Evolutionary conservation across 2,888 invertebrate species (phyloP).

Genomic region (Lordiphosa andalusiaca): DNA sequence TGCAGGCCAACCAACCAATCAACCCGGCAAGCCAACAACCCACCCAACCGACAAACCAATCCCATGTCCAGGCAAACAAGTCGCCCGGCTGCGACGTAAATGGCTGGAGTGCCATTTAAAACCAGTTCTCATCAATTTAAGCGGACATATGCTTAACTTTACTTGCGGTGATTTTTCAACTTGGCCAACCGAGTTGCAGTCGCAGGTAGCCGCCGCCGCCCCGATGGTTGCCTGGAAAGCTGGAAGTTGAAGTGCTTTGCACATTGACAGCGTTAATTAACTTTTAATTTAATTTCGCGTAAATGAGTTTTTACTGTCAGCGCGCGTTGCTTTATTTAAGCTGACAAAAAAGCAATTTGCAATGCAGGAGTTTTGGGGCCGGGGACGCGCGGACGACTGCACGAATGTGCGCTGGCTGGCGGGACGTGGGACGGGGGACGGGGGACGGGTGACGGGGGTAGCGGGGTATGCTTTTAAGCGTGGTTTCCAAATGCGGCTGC

Average conservation of each 20-base stretch:
- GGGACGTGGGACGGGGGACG: no score
- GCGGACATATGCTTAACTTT: constrained; percentile 74
- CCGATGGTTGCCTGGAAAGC: constrained; percentile 17
- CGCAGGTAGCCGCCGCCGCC: constrained; percentile 50
- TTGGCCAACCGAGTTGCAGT: constrained; percentile 57
- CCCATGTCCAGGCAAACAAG: constrained; percentile 38
- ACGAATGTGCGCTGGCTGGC: constrained; percentile 9
- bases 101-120: constrained; percentile 67
- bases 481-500: constrained; percentile 71
- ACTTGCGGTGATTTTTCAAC: constrained; percentile 72
- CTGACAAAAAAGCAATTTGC: constrained; percentile 51
- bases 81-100: constrained; percentile 47
- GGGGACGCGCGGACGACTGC: constrained; percentile 12
- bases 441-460: no score
- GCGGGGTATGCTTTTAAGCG: constrained; percentile 64
- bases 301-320: constrained; percentile 78
- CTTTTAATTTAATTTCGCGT: constrained; percentile 77
- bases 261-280: constrained; percentile 77
- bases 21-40: constrained; percentile 24
- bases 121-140: constrained; percentile 72
- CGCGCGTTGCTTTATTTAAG: constrained; percentile 62
- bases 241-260: constrained; percentile 69
- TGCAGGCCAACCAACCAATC: constrained; percentile 42
- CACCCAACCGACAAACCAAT: constrained; percentile 39
- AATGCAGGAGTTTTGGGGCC: constrained; percentile 37